These are phyloP conservation scores for Trissonchulus sp. DNA, from an alignment of 2,888 invertebrate genomes.

Conservation along the genomic window DNA sequence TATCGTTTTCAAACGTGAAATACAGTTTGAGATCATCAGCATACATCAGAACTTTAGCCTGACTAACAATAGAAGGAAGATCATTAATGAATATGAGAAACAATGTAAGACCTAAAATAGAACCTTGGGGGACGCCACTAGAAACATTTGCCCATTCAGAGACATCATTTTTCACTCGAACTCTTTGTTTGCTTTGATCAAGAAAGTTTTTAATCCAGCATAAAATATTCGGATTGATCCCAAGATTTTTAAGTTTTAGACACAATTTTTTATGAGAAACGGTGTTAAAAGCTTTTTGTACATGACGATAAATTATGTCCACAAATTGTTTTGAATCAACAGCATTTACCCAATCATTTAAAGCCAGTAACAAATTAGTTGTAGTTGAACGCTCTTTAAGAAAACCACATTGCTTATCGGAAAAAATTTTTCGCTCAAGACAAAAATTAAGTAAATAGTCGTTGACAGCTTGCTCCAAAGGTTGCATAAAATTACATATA, in stretches of 20 bases:
- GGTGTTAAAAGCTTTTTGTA: no score
- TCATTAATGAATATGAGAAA: background rate
- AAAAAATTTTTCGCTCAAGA: no score
- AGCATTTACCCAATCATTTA: no score
- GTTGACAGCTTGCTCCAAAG: background rate
- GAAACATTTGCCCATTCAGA: no score
- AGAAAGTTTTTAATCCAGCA: background rate
- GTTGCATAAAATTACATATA: no score
- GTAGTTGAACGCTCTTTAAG: no score
- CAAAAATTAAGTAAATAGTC: no score
- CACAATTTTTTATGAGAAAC: background rate
- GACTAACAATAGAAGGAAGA: background rate
- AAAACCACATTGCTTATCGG: no score
- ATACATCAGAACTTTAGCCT: background rate
- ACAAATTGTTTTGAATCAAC: no score
- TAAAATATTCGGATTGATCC: background rate
- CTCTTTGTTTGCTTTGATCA: background rate
- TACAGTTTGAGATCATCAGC: constrained; percentile 7
- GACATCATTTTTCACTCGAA: background rate
- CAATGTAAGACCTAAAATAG: constrained; percentile 2
- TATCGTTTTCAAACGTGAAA: no score
- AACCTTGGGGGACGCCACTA: constrained; percentile 25
- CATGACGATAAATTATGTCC: no score
- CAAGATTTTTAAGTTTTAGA: background rate
- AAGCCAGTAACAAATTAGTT: no score